phyloP scores from a whole-genome alignment of 2,113 vertebrate species.

The Acinonyx jubatus region DNA sequence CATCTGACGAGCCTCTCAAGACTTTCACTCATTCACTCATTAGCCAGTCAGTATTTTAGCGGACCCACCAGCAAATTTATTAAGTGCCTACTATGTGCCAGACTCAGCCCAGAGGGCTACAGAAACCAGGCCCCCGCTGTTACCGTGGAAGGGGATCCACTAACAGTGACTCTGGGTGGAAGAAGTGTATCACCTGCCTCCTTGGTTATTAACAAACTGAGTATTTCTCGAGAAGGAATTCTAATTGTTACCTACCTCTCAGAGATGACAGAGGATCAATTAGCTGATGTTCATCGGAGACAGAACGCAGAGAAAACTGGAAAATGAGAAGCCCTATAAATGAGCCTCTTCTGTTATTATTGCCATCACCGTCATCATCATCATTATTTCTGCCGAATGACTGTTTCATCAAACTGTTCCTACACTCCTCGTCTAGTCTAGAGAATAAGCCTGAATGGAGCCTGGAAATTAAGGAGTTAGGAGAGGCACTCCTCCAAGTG shows the following conservation, averaged over 20 bases:
- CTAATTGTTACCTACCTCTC: constrained; percentile 68
- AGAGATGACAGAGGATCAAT: constrained; percentile 53
- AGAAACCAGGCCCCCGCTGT: neutral
- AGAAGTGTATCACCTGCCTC: neutral
- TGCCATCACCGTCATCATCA: constrained; percentile 35
- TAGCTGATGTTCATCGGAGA: constrained; percentile 59
- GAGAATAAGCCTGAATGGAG: constrained; percentile 33
- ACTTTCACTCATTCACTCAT: neutral
- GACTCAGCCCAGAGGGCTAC: neutral
- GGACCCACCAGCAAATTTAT: neutral
- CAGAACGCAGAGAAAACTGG: constrained; percentile 44
- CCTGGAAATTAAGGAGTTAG: constrained; percentile 18
- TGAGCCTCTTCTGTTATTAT: constrained; percentile 46
- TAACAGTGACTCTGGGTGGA: neutral
- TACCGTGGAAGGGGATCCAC: neutral
- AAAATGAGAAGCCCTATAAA: constrained; percentile 59
- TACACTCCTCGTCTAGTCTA: neutral
- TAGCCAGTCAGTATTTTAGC: neutral
- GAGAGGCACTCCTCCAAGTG: neutral
- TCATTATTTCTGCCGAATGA: constrained; percentile 56
- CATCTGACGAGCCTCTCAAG: neutral
- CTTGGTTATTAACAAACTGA: constrained; percentile 14
- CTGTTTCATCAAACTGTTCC: constrained; percentile 42
- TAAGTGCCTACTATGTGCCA: neutral
- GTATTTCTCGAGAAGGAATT: constrained; percentile 45